Conservation (phyloP, 2,888 invertebrate genomes). For the Trilocha varians region DNA sequence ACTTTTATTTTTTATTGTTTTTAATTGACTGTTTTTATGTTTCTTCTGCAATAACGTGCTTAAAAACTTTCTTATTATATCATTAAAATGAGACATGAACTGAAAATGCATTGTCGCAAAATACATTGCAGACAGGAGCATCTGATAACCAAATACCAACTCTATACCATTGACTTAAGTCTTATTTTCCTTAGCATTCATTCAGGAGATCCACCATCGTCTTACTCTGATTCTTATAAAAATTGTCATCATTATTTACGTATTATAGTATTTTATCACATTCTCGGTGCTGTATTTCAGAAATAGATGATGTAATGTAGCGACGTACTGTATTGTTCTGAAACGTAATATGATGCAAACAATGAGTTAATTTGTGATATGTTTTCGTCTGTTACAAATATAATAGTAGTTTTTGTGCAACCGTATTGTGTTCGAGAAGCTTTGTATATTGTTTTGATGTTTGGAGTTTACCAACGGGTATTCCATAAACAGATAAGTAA, state of each 20-base stretch:
- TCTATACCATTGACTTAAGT: constrained; percentile 11
- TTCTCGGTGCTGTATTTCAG: constrained; percentile 9
- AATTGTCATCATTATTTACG: constrained; percentile 52
- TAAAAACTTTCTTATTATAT: not conserved
- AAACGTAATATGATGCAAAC: not conserved
- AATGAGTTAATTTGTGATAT: not conserved
- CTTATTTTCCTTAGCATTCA: constrained; percentile 13
- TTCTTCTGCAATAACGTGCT: not conserved
- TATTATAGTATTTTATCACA: constrained; percentile 30
- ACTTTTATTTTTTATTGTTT: too few species aligned
- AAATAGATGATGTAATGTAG: too few species aligned
- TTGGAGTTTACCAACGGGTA: too few species aligned
- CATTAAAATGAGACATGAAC: constrained; percentile 10
- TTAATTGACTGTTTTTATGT: too few species aligned
- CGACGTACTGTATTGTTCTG: not conserved
- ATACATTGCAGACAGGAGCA: constrained; percentile 22
- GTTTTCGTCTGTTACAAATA: not conserved
- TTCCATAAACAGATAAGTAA: too few species aligned
- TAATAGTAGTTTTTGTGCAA: too few species aligned
- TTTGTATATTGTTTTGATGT: too few species aligned
- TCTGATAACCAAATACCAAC: constrained; percentile 13
- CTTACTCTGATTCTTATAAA: constrained; percentile 54
- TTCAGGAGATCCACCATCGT: constrained; percentile 24
- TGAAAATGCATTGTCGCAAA: constrained; percentile 20
- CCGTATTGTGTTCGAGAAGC: too few species aligned